Evolutionary conservation across 2,888 invertebrate genomes (phyloP), one percentile per base, ranked within the genome.

Genomic region (Bellardia bayeri): DNA sequence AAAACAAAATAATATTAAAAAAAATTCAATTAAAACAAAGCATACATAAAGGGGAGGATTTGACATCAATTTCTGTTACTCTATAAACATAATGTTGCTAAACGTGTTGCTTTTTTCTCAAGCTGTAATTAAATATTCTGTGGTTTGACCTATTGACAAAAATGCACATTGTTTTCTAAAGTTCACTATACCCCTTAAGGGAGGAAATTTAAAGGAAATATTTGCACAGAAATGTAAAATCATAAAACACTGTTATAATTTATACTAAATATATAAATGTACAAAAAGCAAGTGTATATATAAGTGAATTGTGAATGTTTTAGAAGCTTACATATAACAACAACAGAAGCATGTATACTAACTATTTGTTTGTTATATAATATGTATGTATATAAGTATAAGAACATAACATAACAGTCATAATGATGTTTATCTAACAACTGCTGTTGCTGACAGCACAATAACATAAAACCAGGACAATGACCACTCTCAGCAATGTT

Each of bases 391-490:
- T 63, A 63, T 14, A 23, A 66, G 13, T 23, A 30, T 23, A 82
- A 51, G 14, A 79, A 66, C 64, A 78, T 54, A 71, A 64, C 40
- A 76, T 68, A 83, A 83, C 66, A 66, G 74, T 68, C 84, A 84
- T 79, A 72, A 84, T 68, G 56, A 79, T 84, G 79, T 84, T 84
- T 79, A 72, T 84, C 79, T 84, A 66, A 78, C 83, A 74, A 79
- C 58, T 79, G 56, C 58, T 79, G 72, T 72, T 66, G 74, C 66
- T 80, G 84, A 84, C 84, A 80, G 79, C 66, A 79, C 51, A 79
- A 80, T 84, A 80, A 68, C 68, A 79, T 80, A 68, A 74, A 79
- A 84, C 68, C 66, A 83, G 84, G 66, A 84, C 79, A 84, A 84
- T 84, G 84, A 84, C 84, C 84, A 84, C 82, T 61, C 66, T 79